Base-by-base conservation (phyloP, 1,140 invertebrate species). In the Bombyx mandarina region DNA sequence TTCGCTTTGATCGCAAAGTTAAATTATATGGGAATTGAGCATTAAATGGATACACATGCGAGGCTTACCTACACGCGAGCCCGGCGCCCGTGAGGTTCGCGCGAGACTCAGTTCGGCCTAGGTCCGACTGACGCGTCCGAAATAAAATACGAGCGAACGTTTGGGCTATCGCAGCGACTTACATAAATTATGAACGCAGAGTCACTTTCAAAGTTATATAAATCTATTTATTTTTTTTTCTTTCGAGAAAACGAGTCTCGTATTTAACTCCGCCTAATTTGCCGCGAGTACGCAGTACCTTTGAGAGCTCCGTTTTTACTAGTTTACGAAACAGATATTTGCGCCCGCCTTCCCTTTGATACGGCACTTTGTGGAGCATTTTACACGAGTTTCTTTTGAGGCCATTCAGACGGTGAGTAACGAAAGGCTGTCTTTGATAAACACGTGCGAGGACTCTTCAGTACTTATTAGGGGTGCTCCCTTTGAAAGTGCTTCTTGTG, bases 361-460 rank as follows among this genome's bases (percentile, higher is more conserved):
- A 82, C 82, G 79, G 82, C 82, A 85, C 82, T 85, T 87, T 85
- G 82, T 82, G 77, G 77, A 85, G 79, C 81, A 79, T 87, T 87
- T 87, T 87, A 87, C 84, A 84, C 82, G 82, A 85, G 84, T 85
- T 85, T 85, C 82, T 85, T 87, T 87, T 87, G 83, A 87, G 80
- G 75, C 82, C 80, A 85, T 87, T 87, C 84, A 87, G 80, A 87
- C 84, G 82, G 80, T 87, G 81, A 85, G 82, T 85, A 87, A 87
- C 82, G 84, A 85, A 86, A 87, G 84, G 84, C 82, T 85, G 84
- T 85, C 84, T 87, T 86, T 87, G 82, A 86, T 87, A 86, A 87
- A 87, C 84, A 87, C 84, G 84, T 87, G 82, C 84, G 82, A 84
- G 84, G 82, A 85, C 81, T 87, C 82, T 87, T 86, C 81, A 87